A percentile compares a stretch with the other conserved stretches of the same genome.
phyloP scores from a whole-genome alignment of 2,888 invertebrate genomes.

The Andrena fulva region DNA sequence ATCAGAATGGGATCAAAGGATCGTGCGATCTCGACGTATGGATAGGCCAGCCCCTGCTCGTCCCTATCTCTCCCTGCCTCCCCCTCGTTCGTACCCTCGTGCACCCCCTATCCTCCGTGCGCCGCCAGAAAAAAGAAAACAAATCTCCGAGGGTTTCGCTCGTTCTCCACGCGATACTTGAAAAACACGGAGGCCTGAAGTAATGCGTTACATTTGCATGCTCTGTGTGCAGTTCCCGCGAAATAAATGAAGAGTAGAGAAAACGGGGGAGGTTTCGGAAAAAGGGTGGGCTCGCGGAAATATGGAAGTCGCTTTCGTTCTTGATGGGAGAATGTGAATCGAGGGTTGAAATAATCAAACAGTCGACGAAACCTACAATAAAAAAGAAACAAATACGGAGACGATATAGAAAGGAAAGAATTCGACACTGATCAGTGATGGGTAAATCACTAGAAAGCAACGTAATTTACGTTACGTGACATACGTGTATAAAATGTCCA shows the following conservation, averaged over 20 bases:
- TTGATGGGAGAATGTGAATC: constrained; percentile 7
- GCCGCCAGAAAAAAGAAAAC: constrained; percentile 48
- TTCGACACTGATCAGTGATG: too few relatives aligned
- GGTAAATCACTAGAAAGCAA: too few relatives aligned
- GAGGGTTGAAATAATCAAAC: background rate
- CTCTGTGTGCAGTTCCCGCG: background rate
- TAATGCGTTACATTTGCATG: constrained; percentile 53
- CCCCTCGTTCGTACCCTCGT: constrained; percentile 13
- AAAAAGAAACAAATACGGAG: background rate
- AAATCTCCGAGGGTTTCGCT: constrained; percentile 59
- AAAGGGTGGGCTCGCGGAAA: constrained; percentile 6
- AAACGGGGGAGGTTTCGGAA: constrained; percentile 1
- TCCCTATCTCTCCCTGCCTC: constrained; percentile 4
- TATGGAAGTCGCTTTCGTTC: constrained; percentile 17
- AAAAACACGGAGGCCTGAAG: constrained; percentile 37
- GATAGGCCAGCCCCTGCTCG: constrained; percentile 65
- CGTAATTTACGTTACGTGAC: too few relatives aligned
- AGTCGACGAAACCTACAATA: background rate
- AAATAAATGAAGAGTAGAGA: constrained; percentile 21
- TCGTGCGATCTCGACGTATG: constrained; percentile 75
- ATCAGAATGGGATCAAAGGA: constrained; percentile 78
- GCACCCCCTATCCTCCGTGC: constrained; percentile 29
- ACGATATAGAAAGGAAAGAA: too few relatives aligned
- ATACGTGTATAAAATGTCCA: too few relatives aligned
- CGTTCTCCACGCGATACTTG: constrained; percentile 61